Percentiles rank a stretch among this genome's conserved stretches.
These are phyloP conservation scores for Nasonovia ribisnigri DNA, from an alignment of 2,888 invertebrate species.

Conservation along the genomic window DNA sequence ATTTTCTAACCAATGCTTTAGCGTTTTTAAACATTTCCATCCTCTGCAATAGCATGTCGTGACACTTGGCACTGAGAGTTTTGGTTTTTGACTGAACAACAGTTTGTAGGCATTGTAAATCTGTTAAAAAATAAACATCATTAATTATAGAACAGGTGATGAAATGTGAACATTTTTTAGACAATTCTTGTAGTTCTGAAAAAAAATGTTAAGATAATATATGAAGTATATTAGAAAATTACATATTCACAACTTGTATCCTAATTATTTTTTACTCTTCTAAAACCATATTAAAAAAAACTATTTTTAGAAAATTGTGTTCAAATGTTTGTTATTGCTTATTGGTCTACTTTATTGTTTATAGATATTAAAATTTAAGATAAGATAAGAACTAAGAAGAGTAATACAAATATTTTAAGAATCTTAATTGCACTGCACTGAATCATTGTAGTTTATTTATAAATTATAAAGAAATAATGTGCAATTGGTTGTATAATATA, in stretches of 20 bases:
- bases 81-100: conserved; percentile 71
- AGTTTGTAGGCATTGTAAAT: conserved; percentile 65
- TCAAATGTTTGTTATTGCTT: not conserved
- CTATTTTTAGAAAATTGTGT: not conserved
- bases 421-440: not conserved
- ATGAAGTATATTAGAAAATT: not conserved
- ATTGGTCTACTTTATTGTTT: not conserved
- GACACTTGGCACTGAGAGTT: conserved; percentile 82
- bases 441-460: not conserved
- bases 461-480: not conserved
- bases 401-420: not conserved
- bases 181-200: not conserved
- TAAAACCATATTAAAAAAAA: not conserved
- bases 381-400: not conserved
- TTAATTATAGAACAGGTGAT: not conserved
- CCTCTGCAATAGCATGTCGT: conserved; percentile 83
- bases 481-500: not conserved
- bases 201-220: not conserved
- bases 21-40: conserved; percentile 93
- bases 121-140: conserved; percentile 49
- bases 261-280: not conserved
- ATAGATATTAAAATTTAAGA: not conserved
- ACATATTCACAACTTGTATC: not conserved
- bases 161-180: not conserved
- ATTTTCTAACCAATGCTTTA: conserved; percentile 75